These are phyloP conservation scores for Cacoxenus indagator DNA, from an alignment of 2,888 invertebrate genomes.

Conservation along the genomic window DNA sequence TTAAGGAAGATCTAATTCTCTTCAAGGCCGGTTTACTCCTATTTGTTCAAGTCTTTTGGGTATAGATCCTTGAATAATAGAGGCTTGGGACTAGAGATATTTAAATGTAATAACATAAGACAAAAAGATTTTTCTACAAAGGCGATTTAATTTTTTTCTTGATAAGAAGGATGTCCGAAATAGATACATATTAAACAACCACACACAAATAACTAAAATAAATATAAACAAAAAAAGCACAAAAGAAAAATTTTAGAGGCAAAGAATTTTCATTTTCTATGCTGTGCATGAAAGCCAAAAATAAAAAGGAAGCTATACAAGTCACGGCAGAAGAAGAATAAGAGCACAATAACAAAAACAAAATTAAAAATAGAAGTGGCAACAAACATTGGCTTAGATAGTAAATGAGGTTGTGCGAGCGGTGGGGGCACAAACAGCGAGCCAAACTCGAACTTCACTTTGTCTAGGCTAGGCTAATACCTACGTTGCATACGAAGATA, in stretches of 20 bases:
- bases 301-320: not conserved
- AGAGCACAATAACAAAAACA: conserved; percentile 38
- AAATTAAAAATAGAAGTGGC: conserved; percentile 3
- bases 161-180: no score
- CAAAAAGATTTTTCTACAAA: no score
- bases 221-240: conserved; percentile 19
- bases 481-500: not conserved
- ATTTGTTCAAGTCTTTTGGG: no score
- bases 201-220: no score
- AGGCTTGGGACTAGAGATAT: no score
- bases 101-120: no score
- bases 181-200: no score
- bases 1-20: no score
- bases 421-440: not conserved
- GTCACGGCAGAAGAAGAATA: conserved; percentile 25
- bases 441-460: conserved; percentile 15
- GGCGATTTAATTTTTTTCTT: no score
- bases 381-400: not conserved
- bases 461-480: not conserved
- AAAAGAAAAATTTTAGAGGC: conserved; percentile 42
- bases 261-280: not conserved
- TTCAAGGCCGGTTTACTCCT: no score
- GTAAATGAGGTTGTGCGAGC: no score
- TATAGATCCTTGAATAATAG: no score
- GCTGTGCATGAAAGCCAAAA: not conserved